A percentile compares a stretch with the other conserved stretches of the same genome.
Conservation (phyloP, 1,140 invertebrate species). For the Episyrphus balteatus region DNA sequence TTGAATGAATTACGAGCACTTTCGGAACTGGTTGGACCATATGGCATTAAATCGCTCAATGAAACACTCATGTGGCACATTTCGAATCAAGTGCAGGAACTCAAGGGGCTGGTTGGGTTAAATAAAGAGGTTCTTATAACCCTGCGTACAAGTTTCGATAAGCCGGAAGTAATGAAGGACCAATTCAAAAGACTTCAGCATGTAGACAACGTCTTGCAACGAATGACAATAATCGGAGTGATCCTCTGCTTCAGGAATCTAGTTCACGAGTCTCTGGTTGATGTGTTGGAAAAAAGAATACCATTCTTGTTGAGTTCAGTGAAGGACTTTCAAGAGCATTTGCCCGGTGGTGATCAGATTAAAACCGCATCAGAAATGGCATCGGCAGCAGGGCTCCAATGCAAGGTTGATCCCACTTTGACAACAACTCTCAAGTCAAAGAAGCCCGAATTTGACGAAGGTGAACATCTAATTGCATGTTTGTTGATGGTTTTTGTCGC, state of each 20-base stretch:
- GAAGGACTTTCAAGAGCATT: constrained; percentile 85
- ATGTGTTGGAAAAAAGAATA: constrained; percentile 88
- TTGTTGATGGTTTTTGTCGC: constrained; percentile 98
- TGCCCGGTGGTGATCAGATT: constrained; percentile 82
- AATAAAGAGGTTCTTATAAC: constrained; percentile 88
- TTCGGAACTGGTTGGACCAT: constrained; percentile 96
- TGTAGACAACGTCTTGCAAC: constrained; percentile 86
- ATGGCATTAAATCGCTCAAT: constrained; percentile 94
- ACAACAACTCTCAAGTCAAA: constrained; percentile 77
- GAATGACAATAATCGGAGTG: constrained; percentile 97
- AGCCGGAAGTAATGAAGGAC: constrained; percentile 96
- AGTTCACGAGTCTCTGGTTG: constrained; percentile 83
- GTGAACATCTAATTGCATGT: constrained; percentile 87
- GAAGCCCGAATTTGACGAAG: constrained; percentile 75
- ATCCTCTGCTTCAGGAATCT: constrained; percentile 91
- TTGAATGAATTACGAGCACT: constrained; percentile 91
- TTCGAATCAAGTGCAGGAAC: constrained; percentile 91
- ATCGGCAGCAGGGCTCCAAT: constrained; percentile 82
- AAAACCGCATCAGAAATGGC: constrained; percentile 94
- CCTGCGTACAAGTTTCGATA: constrained; percentile 92
- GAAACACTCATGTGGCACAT: constrained; percentile 98
- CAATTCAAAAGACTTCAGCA: constrained; percentile 82
- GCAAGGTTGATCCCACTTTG: constrained; percentile 90
- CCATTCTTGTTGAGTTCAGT: constrained; percentile 95
- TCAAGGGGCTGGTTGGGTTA: constrained; percentile 84